Percentiles rank a stretch among this genome's conserved stretches.
Evolutionary conservation across 2,888 invertebrate genomes (phyloP).

Genomic region (Drosophila borealis): DNA sequence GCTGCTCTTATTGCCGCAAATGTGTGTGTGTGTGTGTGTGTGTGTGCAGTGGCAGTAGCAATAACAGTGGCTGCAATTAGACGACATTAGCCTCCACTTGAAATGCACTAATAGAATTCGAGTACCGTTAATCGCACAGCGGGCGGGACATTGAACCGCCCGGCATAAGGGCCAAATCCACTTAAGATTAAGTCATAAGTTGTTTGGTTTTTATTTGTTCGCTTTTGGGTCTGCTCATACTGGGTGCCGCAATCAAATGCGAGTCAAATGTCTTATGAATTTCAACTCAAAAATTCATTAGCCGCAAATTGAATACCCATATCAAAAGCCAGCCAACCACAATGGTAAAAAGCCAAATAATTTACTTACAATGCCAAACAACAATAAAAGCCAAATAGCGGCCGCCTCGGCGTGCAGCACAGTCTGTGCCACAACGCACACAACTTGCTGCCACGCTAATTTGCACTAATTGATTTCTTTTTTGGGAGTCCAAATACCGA

Average conservation of each 20-base stretch:
- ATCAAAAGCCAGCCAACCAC: slow-evolving; percentile 62
- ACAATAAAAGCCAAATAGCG: slow-evolving; percentile 14
- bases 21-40: neutral
- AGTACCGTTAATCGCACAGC: slow-evolving; percentile 55
- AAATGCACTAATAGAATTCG: slow-evolving; percentile 57
- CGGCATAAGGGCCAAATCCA: slow-evolving; percentile 69
- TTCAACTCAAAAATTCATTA: slow-evolving; percentile 76
- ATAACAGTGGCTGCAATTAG: slow-evolving; percentile 52
- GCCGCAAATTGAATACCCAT: slow-evolving; percentile 65
- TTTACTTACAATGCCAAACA: slow-evolving; percentile 49
- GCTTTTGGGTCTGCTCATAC: neutral
- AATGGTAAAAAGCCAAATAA: slow-evolving; percentile 52
- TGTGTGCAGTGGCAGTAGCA: neutral
- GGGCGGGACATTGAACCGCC: slow-evolving; percentile 32
- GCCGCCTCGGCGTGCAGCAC: slow-evolving; percentile 14
- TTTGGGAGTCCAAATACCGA: slow-evolving; percentile 41
- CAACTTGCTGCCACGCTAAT: slow-evolving; percentile 61
- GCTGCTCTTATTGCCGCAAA: slow-evolving; percentile 33
- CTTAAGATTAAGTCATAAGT: slow-evolving; percentile 75
- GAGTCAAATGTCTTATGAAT: slow-evolving; percentile 72
- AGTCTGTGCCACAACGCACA: slow-evolving; percentile 18
- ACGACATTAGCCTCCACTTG: slow-evolving; percentile 51
- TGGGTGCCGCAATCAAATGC: slow-evolving; percentile 48
- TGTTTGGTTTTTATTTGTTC: slow-evolving; percentile 1
- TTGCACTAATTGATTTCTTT: slow-evolving; percentile 78